These are phyloP conservation scores for Bombylius discolor DNA, from an alignment of 2,888 invertebrate species.

Conservation along the genomic window DNA sequence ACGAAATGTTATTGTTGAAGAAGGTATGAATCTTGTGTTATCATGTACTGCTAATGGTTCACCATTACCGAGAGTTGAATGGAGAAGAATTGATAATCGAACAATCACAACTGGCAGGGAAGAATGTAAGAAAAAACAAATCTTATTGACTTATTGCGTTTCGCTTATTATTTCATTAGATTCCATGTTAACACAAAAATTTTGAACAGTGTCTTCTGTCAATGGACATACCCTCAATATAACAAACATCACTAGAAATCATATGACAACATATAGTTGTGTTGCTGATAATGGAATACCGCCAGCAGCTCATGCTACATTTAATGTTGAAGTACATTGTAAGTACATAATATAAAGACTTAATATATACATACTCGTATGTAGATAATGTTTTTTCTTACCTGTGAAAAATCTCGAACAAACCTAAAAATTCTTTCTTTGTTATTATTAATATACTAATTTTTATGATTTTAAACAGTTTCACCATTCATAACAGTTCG, in stretches of 20 bases:
- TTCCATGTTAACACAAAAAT: background rate
- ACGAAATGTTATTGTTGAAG: constrained; percentile 57
- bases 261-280: constrained; percentile 64
- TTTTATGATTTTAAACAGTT: constrained; percentile 45
- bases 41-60: constrained; percentile 68
- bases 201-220: constrained; percentile 49
- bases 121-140: constrained; percentile 41
- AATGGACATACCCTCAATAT: constrained; percentile 68
- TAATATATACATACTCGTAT: no score
- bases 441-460: no score
- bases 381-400: no score
- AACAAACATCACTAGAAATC: constrained; percentile 54
- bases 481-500: constrained; percentile 70
- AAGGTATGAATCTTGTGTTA: constrained; percentile 69
- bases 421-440: no score
- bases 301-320: constrained; percentile 66
- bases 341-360: constrained; percentile 39
- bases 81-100: constrained; percentile 53
- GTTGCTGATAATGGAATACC: constrained; percentile 75
- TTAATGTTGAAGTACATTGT: constrained; percentile 83
- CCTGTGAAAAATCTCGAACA: no score
- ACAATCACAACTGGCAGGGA: constrained; percentile 50
- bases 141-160: background rate
- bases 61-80: constrained; percentile 65
- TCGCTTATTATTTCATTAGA: no score